Evolutionary conservation across 2,797 vertebrate species (phyloP).

Genomic region (Microcaecilia unicolor): DNA sequence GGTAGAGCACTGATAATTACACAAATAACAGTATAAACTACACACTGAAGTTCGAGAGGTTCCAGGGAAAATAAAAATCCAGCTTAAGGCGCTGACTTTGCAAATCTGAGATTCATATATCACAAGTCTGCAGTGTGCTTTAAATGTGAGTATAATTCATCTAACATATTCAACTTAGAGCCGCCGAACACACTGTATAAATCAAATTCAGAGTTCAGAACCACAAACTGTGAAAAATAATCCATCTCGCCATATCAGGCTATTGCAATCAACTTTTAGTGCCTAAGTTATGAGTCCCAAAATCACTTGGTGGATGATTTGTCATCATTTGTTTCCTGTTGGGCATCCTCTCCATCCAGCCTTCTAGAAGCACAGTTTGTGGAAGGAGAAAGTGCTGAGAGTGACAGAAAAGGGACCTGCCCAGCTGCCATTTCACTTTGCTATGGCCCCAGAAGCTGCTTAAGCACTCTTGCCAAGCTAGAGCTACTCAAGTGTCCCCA

Average conservation of each 20-base stretch:
- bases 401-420: background rate
- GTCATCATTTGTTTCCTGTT: slow-evolving; percentile 25
- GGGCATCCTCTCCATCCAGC: slow-evolving; percentile 18
- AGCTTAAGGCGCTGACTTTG: background rate
- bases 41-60: slow-evolving; percentile 9
- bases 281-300: background rate
- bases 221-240: slow-evolving; percentile 17
- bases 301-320: slow-evolving; percentile 1
- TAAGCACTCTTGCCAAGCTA: background rate
- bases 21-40: slow-evolving; percentile 15
- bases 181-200: slow-evolving; percentile 6
- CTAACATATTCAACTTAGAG: slow-evolving; percentile 8
- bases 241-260: slow-evolving; percentile 2
- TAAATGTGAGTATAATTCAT: slow-evolving; percentile 18
- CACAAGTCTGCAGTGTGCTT: background rate
- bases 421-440: background rate
- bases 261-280: slow-evolving; percentile 16
- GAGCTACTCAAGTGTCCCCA: background rate
- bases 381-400: slow-evolving; percentile 11
- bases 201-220: slow-evolving; percentile 7
- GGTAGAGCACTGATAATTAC: slow-evolving; percentile 4
- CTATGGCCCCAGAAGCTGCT: background rate
- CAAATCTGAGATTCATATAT: slow-evolving; percentile 2
- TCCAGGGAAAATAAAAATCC: slow-evolving; percentile 14
- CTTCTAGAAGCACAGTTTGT: slow-evolving; percentile 12